Base-by-base conservation (phyloP, 2,113 vertebrate genomes). In the Leiothrix lutea region DNA sequence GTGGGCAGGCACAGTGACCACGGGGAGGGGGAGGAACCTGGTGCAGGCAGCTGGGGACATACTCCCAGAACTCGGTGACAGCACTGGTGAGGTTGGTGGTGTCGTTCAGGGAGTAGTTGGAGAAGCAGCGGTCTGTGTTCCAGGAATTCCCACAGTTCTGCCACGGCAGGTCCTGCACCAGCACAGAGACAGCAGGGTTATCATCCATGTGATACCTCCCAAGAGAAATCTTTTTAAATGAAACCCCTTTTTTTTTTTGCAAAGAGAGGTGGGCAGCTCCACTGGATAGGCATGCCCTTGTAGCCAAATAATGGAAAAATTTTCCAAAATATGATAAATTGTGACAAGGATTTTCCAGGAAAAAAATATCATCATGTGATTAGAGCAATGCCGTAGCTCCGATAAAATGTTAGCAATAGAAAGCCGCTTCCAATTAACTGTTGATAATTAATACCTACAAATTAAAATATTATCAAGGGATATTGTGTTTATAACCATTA, bases 21-120 rank as follows among this genome's bases (percentile, higher is more conserved):
- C 0, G 2, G 83, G 2, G 5, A 75, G 15, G 72, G 75, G 69
- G 66, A 83, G 84, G 85, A 97, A 92, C 87, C 92, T 93, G 96
- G 87, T 19, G 86, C 57, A 64, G 88, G 92, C 75, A 94, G 90
- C 69, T 92, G 94, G 35, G 78, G 48, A 98, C 98, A 25, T 97
- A 99, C 99, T 99, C 99, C 99, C 99, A 99, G 96, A 99, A 99
- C 96, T 99, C 99, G 1, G 98, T 99, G 95, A 99, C 99, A 0
- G 98, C 98, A 1, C 99, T 99, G 96, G 98, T 99, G 93, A 99
- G 96, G 97, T 99, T 99, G 93, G 98, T 98, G 93, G 99, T 99
- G 95, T 99, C 98, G 2, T 83, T 94, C 95, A 99, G 97, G 31
- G 98, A 99, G 96, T 99, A 99, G 98, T 99, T 99, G 92, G 97